Percentiles rank a stretch among this genome's conserved stretches.
phyloP scores from a whole-genome alignment of 2,113 vertebrate species.

The Diglossa brunneiventris region DNA sequence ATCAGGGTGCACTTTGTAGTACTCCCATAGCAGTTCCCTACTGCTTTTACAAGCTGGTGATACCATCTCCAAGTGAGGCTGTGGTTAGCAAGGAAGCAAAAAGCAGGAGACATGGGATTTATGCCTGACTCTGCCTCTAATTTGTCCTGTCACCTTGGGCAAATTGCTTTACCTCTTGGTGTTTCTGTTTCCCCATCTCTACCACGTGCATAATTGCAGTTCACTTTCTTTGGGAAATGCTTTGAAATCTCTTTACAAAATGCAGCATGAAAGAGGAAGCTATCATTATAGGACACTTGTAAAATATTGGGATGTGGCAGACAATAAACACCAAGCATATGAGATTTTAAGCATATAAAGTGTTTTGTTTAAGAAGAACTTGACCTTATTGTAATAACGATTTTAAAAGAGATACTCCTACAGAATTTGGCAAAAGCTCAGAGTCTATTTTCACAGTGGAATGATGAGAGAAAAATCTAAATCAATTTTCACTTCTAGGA shows the following conservation, averaged over 20 bases:
- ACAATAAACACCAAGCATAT: not conserved
- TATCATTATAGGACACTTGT: not conserved
- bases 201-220: conserved; percentile 21
- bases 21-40: not conserved
- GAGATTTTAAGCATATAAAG: not conserved
- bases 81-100: not conserved
- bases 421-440: not conserved
- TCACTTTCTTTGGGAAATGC: conserved; percentile 19
- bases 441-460: not conserved
- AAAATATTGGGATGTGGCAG: conserved; percentile 8
- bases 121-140: conserved; percentile 20
- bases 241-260: conserved; percentile 31
- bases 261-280: not conserved
- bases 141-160: conserved; percentile 42
- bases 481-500: conserved; percentile 40
- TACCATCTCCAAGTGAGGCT: not conserved
- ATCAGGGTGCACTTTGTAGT: too few species aligned
- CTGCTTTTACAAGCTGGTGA: not conserved
- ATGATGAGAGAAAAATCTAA: conserved; percentile 25
- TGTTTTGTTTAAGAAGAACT: not conserved
- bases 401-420: not conserved
- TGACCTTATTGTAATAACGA: not conserved
- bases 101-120: not conserved
- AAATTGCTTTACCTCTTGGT: not conserved
- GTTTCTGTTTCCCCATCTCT: conserved; percentile 29